Percentiles rank a stretch among this genome's conserved stretches.
phyloP scores from a whole-genome alignment of 1,140 invertebrate species.

The Hycleus cichorii region DNA sequence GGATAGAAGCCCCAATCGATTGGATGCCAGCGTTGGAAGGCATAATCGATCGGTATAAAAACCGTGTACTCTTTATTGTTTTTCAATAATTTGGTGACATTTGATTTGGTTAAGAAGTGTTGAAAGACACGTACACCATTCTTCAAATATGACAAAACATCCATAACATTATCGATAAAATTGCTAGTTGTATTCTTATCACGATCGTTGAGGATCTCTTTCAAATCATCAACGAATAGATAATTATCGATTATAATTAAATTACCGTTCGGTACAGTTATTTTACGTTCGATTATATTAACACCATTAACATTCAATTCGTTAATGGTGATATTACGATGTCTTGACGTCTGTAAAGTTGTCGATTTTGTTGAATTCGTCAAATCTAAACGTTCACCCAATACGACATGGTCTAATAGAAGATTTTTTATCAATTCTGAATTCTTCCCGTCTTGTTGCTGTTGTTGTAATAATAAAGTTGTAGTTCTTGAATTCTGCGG shows the following conservation, averaged over 20 bases:
- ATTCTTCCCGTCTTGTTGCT: slow-evolving; percentile 42
- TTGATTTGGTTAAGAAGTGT: slow-evolving; percentile 52
- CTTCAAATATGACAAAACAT: slow-evolving; percentile 52
- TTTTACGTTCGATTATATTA: slow-evolving; percentile 32
- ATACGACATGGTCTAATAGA: slow-evolving; percentile 50
- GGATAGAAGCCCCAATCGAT: slow-evolving; percentile 65
- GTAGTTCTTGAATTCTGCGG: slow-evolving; percentile 43
- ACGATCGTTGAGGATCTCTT: slow-evolving; percentile 19
- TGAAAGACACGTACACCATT: slow-evolving; percentile 57
- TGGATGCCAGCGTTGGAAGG: slow-evolving; percentile 59
- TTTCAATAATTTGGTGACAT: slow-evolving; percentile 49
- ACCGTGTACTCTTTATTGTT: slow-evolving; percentile 54
- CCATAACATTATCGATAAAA: slow-evolving; percentile 51
- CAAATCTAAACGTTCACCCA: slow-evolving; percentile 41
- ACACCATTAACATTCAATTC: slow-evolving; percentile 47
- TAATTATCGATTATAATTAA: slow-evolving; percentile 46
- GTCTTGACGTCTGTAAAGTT: slow-evolving; percentile 47
- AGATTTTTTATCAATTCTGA: slow-evolving; percentile 46
- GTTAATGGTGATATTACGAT: slow-evolving; percentile 43
- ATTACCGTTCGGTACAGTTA: slow-evolving; percentile 41
- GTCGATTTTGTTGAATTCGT: slow-evolving; percentile 28
- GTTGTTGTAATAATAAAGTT: too few relatives aligned
- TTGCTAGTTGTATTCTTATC: slow-evolving; percentile 30
- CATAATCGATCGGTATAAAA: slow-evolving; percentile 54
- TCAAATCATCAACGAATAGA: slow-evolving; percentile 41